phyloP scores from a whole-genome alignment of 2,113 vertebrate genomes.

The Nothobranchius kuhntae region DNA sequence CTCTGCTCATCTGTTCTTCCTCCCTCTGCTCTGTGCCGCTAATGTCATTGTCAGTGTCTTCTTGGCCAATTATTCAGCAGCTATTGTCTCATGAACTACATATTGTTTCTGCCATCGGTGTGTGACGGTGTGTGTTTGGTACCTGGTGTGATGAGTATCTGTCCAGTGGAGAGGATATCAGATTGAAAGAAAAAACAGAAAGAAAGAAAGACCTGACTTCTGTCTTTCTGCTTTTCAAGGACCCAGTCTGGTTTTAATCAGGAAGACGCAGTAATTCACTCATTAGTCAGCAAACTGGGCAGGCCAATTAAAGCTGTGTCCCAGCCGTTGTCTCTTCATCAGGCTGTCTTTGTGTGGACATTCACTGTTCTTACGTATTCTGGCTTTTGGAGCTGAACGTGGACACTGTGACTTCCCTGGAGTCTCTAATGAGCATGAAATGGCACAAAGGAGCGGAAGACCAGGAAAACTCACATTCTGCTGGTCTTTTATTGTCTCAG shows the following conservation, averaged over 20 bases:
- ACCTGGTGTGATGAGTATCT: constrained; percentile 76
- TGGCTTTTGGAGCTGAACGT: constrained; percentile 6
- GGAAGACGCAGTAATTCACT: constrained; percentile 63
- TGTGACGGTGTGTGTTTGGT: constrained; percentile 54
- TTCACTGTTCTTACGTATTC: constrained; percentile 9
- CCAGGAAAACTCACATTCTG: constrained; percentile 19
- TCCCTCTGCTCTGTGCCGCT: constrained; percentile 29
- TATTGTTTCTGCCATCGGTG: constrained; percentile 65
- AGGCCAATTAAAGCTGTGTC: constrained; percentile 45
- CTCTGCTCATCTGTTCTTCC: constrained; percentile 33
- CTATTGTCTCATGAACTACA: constrained; percentile 61
- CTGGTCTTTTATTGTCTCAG: constrained; percentile 32
- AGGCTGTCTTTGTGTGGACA: constrained; percentile 30
- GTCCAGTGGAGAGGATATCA: constrained; percentile 60
- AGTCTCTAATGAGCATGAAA: constrained; percentile 13
- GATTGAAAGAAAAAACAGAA: constrained; percentile 66
- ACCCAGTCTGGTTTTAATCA: constrained; percentile 65
- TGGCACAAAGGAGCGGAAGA: constrained; percentile 9
- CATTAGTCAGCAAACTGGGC: constrained; percentile 69
- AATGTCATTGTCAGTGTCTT: constrained; percentile 68
- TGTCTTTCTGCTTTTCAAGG: constrained; percentile 75
- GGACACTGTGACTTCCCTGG: not conserved
- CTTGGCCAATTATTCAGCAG: constrained; percentile 60
- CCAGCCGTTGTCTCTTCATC: constrained; percentile 40
- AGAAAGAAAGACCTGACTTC: constrained; percentile 77